Evolutionary conservation across 2,888 invertebrate species (phyloP).

Genomic region (Stenoptilia bipunctidactyla): DNA sequence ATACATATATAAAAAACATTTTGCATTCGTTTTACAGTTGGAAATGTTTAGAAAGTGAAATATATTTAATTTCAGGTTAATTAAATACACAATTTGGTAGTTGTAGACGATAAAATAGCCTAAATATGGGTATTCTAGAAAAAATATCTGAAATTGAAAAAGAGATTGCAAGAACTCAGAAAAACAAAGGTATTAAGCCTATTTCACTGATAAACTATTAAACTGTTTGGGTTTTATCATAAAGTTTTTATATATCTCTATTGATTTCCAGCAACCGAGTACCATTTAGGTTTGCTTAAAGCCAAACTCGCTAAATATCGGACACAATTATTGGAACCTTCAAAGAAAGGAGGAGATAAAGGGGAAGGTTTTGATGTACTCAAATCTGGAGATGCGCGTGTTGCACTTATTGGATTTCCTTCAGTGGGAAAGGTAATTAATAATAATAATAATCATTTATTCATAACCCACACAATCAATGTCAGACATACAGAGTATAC

Average conservation of each 20-base stretch:
- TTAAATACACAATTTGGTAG: no score
- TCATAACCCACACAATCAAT: no score
- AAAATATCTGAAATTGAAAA: conserved; percentile 99
- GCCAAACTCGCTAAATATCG: conserved; percentile 96
- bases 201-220: neutral
- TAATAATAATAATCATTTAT: no score
- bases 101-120: conserved; percentile 1
- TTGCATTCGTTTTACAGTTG: no score
- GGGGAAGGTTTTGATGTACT: conserved; percentile 99
- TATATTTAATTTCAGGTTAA: no score
- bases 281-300: conserved; percentile 97
- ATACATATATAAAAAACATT: no score
- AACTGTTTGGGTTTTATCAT: neutral
- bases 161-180: conserved; percentile 98
- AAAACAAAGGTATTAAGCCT: conserved; percentile 90
- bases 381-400: conserved; percentile 98
- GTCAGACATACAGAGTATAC: no score
- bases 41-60: no score
- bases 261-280: conserved; percentile 88
- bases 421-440: conserved; percentile 96
- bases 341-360: conserved; percentile 90
- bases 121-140: conserved; percentile 95
- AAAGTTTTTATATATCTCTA: neutral
- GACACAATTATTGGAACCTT: conserved; percentile 93
- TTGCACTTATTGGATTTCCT: conserved; percentile 98